phyloP scores from a whole-genome alignment of 53 echinoderm and acorn worm species.

The Holothuria scabra region DNA sequence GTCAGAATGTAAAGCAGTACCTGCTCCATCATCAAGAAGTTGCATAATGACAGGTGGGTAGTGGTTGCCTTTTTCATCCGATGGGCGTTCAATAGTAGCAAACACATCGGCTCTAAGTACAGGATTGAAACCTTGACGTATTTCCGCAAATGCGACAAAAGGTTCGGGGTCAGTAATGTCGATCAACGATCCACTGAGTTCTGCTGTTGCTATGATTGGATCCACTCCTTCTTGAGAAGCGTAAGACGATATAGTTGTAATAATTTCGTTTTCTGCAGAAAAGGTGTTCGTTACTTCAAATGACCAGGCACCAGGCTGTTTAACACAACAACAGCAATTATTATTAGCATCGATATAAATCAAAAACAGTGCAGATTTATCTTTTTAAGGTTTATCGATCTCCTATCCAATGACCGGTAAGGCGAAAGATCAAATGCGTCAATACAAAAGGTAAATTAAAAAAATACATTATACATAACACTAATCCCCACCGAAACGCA shows the following conservation, averaged over 20 bases:
- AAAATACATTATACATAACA: no score
- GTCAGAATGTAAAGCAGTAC: no score
- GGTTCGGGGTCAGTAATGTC: slow-evolving; percentile 40
- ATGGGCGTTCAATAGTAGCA: slow-evolving; percentile 59
- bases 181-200: slow-evolving; percentile 61
- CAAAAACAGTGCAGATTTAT: no score
- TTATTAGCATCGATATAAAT: no score
- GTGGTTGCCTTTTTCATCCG: neutral
- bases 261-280: neutral
- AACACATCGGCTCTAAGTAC: slow-evolving; percentile 55
- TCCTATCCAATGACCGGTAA: no score
- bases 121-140: slow-evolving; percentile 65
- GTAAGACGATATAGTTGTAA: slow-evolving; percentile 52
- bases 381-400: no score
- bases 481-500: no score
- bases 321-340: neutral
- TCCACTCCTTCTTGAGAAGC: slow-evolving; percentile 44
- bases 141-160: slow-evolving; percentile 54
- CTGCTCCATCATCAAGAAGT: slow-evolving; percentile 68
- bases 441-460: no score
- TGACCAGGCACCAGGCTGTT: neutral
- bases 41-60: slow-evolving; percentile 36
- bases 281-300: neutral
- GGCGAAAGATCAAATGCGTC: no score
- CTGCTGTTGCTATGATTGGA: slow-evolving; percentile 64